phyloP scores from a whole-genome alignment of 2,888 invertebrate genomes.

The Monoplex corrugatus region DNA sequence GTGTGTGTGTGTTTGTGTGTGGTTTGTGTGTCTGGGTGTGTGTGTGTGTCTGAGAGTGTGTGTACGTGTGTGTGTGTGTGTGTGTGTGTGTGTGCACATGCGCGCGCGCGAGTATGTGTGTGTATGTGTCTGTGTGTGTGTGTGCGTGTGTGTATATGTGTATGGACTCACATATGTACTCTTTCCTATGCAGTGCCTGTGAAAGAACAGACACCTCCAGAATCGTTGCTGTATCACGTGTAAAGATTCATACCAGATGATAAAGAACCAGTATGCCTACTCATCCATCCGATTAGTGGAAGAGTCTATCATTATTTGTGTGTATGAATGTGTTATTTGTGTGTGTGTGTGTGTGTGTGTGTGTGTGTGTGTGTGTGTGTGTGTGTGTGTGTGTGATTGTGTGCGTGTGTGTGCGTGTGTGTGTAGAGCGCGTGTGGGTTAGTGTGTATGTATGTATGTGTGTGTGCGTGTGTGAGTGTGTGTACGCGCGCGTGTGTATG shows the following conservation, averaged over 20 bases:
- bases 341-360: neutral
- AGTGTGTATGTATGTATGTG: neutral
- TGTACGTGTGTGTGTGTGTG: neutral
- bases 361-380: neutral
- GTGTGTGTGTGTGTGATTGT: neutral
- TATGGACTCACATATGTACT: too few species aligned
- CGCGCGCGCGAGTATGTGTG: too few species aligned
- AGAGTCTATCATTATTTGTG: neutral
- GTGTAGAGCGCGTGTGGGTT: neutral
- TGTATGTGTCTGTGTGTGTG: too few species aligned
- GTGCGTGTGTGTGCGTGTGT: neutral
- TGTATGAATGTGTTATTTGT: neutral
- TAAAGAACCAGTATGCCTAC: too few species aligned
- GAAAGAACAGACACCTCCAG: too few species aligned
- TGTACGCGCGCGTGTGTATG: neutral
- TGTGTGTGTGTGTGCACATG: neutral
- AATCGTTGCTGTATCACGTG: too few species aligned
- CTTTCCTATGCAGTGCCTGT: too few species aligned
- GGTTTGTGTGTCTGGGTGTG: too few species aligned
- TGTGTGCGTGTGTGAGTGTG: neutral
- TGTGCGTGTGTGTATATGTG: too few species aligned
- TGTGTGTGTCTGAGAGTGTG: neutral
- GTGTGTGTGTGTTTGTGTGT: neutral
- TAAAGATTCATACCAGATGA: too few species aligned
- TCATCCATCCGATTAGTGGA: too few species aligned